These are phyloP conservation scores for Archips xylosteana DNA, from an alignment of 2,888 invertebrate species.

Conservation along the genomic window DNA sequence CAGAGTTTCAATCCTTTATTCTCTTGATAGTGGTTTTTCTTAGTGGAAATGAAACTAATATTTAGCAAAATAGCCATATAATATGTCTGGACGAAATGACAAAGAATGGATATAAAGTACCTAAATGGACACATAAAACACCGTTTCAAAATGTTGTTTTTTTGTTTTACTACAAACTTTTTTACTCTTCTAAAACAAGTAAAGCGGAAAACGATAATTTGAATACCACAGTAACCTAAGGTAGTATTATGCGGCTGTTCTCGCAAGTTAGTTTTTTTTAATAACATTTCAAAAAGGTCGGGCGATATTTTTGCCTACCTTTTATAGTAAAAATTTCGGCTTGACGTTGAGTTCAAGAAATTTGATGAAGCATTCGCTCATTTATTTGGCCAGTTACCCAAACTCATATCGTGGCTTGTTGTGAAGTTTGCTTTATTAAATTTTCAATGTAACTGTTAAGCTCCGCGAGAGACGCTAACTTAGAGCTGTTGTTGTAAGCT, in stretches of 20 bases:
- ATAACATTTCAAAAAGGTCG: neutral
- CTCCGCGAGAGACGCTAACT: slow-evolving; percentile 25
- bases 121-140: too few relatives aligned
- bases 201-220: too few relatives aligned
- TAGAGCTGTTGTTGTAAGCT: neutral
- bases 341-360: slow-evolving; percentile 43
- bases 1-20: neutral
- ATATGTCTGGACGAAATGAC: neutral
- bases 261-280: neutral
- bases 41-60: neutral
- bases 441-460: slow-evolving; percentile 56
- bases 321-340: slow-evolving; percentile 19
- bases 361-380: slow-evolving; percentile 44
- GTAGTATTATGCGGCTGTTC: too few relatives aligned
- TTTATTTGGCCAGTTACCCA: slow-evolving; percentile 22
- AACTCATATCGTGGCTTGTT: slow-evolving; percentile 48
- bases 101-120: neutral
- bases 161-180: too few relatives aligned
- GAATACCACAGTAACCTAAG: too few relatives aligned
- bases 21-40: neutral
- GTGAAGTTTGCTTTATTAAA: slow-evolving; percentile 59
- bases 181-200: too few relatives aligned
- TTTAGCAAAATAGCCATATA: too few relatives aligned
- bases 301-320: neutral
- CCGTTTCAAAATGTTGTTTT: too few relatives aligned